Base-by-base conservation (phyloP, 2,113 vertebrate genomes). In the Myotis davidii region DNA sequence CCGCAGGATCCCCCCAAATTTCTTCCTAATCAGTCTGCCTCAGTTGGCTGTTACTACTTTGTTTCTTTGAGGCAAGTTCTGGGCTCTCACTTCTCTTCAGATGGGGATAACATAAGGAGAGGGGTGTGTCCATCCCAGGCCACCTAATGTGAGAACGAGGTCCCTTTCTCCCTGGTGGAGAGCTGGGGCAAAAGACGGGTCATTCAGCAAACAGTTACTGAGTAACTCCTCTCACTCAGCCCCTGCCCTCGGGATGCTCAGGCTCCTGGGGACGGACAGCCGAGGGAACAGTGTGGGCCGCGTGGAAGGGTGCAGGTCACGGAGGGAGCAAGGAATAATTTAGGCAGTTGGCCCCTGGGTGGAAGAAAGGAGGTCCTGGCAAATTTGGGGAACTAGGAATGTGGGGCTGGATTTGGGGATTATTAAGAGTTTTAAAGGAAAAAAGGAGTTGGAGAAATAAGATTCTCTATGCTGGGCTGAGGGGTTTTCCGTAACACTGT, bases 241-340 rank as follows among this genome's bases (percentile, higher is more conserved):
- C 50, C 13, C 18, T 10, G 20, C 61, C 56, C 48, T 84, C 6
- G 21, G 59, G 61, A 1, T 11, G 17, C 48, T 5, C 65, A 25
- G 65, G 65, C 64, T 3, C 17, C 84, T 64, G 65, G 72, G 64
- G 29, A 23, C 14, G 1, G 67, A 50, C 52, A 21, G 27, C 59
- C 0, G 0, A 27, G 37, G 78, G 25, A 23, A 6, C 61, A 13
- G 61, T 1, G 21, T 27, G 56, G 76, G 45, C 76, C 18, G 0
- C 34, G 0, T 13, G 27, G 52, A 45, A 48, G 48, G 32, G 32
- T 32, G 8, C 17, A 16, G 4, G 32, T 37, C 79, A 3, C 5
- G 4, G 25, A 3, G 21, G 16, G 27, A 64, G 23, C 25, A 12
- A 4, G 34, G 14, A 17, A 13, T 37, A 17, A 34, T 25, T 52